Evolutionary conservation across 2,888 invertebrate species (phyloP).

Genomic region (Barypeithes pellucidus): DNA sequence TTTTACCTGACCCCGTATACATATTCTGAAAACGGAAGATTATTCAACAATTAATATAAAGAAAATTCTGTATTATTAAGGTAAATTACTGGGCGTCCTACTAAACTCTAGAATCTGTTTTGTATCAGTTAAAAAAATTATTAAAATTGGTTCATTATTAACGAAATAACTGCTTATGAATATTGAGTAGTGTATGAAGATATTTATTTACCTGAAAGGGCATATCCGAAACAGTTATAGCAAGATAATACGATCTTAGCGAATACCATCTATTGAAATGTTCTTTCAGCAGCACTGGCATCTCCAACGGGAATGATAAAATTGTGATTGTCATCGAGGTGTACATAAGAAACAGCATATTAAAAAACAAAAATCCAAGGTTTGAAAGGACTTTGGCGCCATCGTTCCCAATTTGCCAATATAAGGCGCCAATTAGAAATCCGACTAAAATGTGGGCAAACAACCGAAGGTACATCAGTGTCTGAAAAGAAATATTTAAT

Average conservation of each 20-base stretch:
- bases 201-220: slow-evolving; percentile 99
- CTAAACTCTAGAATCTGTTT: too few relatives aligned
- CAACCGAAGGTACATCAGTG: slow-evolving; percentile 93
- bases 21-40: too few relatives aligned
- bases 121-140: too few relatives aligned
- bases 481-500: slow-evolving; percentile 74
- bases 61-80: too few relatives aligned
- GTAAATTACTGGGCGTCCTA: too few relatives aligned
- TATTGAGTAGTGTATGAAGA: too few relatives aligned
- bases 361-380: slow-evolving; percentile 97
- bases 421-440: slow-evolving; percentile 93
- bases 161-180: too few relatives aligned
- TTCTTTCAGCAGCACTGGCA: slow-evolving; percentile 95
- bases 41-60: too few relatives aligned
- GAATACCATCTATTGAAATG: slow-evolving; percentile 99
- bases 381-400: slow-evolving; percentile 97
- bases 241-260: slow-evolving; percentile 93
- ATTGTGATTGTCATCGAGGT: slow-evolving; percentile 99
- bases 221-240: slow-evolving; percentile 95
- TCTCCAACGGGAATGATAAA: slow-evolving; percentile 96
- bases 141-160: too few relatives aligned
- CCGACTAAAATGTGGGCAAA: slow-evolving; percentile 96
- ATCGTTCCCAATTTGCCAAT: slow-evolving; percentile 96
- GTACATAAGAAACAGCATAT: slow-evolving; percentile 99
- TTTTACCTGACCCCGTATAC: too few relatives aligned